phyloP scores from a whole-genome alignment of 2,113 vertebrate genomes.

The Chaetops frenatus region DNA sequence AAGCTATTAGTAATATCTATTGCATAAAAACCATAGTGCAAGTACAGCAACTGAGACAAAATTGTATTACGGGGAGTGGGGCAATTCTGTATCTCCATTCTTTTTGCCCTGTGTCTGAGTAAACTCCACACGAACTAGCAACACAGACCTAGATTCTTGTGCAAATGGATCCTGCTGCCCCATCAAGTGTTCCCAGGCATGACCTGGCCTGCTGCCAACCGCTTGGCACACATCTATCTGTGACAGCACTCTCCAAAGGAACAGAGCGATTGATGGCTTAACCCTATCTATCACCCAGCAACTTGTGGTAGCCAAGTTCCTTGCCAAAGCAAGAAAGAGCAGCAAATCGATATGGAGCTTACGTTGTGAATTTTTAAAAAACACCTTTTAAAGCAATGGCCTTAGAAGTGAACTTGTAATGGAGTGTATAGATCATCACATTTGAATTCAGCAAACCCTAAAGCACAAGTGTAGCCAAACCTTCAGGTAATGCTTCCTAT shows the following conservation, averaged over 20 bases:
- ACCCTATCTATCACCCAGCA: background rate
- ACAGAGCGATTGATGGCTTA: fast-evolving
- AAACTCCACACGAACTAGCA: background rate
- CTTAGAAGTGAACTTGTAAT: background rate
- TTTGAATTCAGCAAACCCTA: background rate
- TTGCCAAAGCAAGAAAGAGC: background rate
- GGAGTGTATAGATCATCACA: no score
- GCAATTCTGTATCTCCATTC: background rate
- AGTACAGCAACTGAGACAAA: fast-evolving
- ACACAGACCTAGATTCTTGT: background rate
- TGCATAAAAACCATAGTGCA: background rate
- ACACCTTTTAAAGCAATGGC: fast-evolving
- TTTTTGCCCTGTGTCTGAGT: background rate
- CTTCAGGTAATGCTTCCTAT: background rate
- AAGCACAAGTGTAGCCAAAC: background rate
- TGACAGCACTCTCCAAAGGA: background rate
- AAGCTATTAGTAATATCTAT: background rate
- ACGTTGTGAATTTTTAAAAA: background rate
- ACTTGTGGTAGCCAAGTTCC: background rate
- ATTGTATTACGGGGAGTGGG: fast-evolving
- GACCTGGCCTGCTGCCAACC: background rate
- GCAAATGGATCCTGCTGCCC: background rate
- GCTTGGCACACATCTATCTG: background rate
- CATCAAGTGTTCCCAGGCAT: background rate
- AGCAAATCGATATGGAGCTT: fast-evolving